phyloP scores from a whole-genome alignment of 1,140 invertebrate species.

The Magallana angulata region DNA sequence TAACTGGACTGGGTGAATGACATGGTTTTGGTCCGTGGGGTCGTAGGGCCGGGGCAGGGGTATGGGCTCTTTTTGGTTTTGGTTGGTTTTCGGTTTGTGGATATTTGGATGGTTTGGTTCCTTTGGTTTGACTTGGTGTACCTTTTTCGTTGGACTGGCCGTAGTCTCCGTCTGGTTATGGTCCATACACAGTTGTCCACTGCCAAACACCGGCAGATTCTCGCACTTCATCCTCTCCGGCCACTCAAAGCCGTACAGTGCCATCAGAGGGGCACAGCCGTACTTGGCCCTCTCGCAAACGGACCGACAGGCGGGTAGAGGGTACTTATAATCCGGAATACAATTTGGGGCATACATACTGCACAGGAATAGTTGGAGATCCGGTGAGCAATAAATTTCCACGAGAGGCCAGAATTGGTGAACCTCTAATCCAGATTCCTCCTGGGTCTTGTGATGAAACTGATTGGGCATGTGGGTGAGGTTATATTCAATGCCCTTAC shows the following conservation, averaged over 20 bases:
- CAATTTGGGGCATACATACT: constrained; percentile 79
- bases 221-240: constrained; percentile 97
- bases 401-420: constrained; percentile 80
- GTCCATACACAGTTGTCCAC: constrained; percentile 92
- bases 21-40: constrained; percentile 29
- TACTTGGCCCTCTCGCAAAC: constrained; percentile 94
- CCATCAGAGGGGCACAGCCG: constrained; percentile 97
- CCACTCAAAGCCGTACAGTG: constrained; percentile 97
- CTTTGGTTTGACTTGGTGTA: background rate
- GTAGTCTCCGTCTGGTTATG: constrained; percentile 71
- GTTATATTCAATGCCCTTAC: constrained; percentile 79
- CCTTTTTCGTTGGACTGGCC: constrained; percentile 63
- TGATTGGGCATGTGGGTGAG: constrained; percentile 80
- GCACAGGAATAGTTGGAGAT: constrained; percentile 79
- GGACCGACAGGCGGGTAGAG: constrained; percentile 94
- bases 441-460: constrained; percentile 79
- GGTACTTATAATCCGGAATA: constrained; percentile 92
- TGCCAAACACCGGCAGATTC: constrained; percentile 89
- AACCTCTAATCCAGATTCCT: constrained; percentile 78
- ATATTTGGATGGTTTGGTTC: constrained; percentile 16
- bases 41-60: background rate
- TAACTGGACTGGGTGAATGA: background rate
- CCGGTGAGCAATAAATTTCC: constrained; percentile 78
- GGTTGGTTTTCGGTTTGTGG: constrained; percentile 17
- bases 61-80: background rate